These are phyloP conservation scores for Bhutanitis thaidina DNA, from an alignment of 2,888 invertebrate species.

Conservation along the genomic window DNA sequence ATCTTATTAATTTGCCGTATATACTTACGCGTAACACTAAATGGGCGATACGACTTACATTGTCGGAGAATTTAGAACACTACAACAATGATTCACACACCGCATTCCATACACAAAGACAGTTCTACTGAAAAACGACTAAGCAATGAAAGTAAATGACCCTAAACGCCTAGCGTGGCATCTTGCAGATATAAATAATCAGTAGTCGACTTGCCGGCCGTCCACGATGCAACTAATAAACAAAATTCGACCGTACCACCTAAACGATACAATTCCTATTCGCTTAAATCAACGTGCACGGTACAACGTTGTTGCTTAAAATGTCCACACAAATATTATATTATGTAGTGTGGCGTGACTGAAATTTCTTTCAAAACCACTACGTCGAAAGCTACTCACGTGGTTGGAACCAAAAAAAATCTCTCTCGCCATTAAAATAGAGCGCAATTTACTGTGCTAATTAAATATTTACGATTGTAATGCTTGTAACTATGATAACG, in stretches of 20 bases:
- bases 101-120: constrained; percentile 34
- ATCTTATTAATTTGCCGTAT: too few species aligned
- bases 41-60: constrained; percentile 9
- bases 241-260: constrained; percentile 32
- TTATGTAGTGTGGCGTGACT: constrained; percentile 64
- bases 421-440: constrained; percentile 41
- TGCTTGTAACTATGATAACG: constrained; percentile 36
- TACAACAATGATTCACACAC: constrained; percentile 25
- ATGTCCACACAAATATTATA: constrained; percentile 41
- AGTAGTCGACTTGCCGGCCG: constrained; percentile 46
- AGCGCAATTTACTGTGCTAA: constrained; percentile 50
- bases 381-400: constrained; percentile 45
- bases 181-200: constrained; percentile 65
- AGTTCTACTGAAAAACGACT: constrained; percentile 47
- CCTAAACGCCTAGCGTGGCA: constrained; percentile 59
- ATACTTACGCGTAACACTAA: constrained; percentile 8
- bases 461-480: constrained; percentile 52
- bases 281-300: background rate
- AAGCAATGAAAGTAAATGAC: constrained; percentile 59
- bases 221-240: constrained; percentile 36
- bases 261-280: constrained; percentile 15
- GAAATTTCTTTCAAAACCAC: constrained; percentile 49
- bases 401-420: constrained; percentile 42
- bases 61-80: constrained; percentile 20
- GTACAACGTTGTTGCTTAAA: constrained; percentile 18